Evolutionary conservation across 2,113 vertebrate species (phyloP).

Genomic region (Dolichotis patagonum): DNA sequence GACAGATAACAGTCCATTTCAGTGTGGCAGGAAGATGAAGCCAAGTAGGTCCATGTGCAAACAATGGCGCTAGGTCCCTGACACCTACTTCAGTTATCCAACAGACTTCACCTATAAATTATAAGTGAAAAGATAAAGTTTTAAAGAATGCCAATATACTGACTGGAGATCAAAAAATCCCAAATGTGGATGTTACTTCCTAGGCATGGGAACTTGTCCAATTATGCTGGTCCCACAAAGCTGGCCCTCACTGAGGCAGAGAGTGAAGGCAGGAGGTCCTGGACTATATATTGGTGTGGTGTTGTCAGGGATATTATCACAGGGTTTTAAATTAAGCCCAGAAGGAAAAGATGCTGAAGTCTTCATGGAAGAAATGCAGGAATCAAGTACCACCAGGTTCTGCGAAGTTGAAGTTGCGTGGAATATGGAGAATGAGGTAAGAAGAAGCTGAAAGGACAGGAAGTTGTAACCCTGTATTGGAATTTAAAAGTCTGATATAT

Average conservation of each 20-base stretch:
- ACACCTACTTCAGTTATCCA: background rate
- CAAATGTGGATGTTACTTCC: background rate
- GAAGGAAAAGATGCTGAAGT: background rate
- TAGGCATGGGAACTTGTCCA: background rate
- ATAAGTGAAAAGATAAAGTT: background rate
- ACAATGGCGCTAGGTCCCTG: background rate
- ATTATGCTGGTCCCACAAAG: background rate
- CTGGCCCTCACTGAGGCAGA: no score
- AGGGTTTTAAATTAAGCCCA: background rate
- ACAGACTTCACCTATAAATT: background rate
- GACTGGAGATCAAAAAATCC: background rate
- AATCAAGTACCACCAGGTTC: background rate
- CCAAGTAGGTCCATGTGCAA: background rate
- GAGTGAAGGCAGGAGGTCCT: accelerated
- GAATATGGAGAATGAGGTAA: background rate
- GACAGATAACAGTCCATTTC: no score
- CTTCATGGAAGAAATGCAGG: background rate
- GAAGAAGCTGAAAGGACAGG: background rate
- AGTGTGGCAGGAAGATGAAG: background rate
- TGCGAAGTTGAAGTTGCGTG: background rate
- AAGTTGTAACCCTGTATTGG: background rate
- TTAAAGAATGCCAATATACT: background rate
- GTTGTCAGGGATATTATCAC: background rate
- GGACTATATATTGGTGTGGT: background rate
- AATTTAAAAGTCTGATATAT: background rate